A percentile compares a stretch with the other conserved stretches of the same genome.
These are phyloP conservation scores for Lordiphosa collinella DNA, from an alignment of 1,140 invertebrate species.

Conservation along the genomic window DNA sequence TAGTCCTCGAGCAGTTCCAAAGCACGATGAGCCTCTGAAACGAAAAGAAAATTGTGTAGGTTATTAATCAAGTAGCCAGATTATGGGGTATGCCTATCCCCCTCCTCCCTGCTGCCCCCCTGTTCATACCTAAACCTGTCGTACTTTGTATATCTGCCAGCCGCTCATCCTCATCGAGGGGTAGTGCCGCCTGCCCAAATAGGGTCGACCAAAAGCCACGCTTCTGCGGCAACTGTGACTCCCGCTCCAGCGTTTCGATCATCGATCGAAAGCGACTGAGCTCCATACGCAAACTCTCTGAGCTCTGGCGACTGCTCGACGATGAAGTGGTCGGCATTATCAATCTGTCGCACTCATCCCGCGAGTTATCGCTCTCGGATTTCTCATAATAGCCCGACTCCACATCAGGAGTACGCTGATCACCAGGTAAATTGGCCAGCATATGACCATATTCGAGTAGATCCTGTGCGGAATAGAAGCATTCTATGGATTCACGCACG, in stretches of 20 bases:
- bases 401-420: constrained; percentile 67
- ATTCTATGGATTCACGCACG: constrained; percentile 70
- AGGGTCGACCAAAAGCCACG: constrained; percentile 51
- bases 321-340: constrained; percentile 18
- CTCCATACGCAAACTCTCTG: constrained; percentile 61
- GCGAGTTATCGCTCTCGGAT: constrained; percentile 60
- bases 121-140: constrained; percentile 22
- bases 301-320: constrained; percentile 33
- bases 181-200: constrained; percentile 40
- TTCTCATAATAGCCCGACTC: constrained; percentile 73
- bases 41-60: background rate
- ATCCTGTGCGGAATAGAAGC: constrained; percentile 73
- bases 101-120: no score
- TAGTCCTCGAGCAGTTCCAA: constrained; percentile 98
- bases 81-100: no score
- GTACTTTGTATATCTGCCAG: constrained; percentile 49
- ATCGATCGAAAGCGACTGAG: constrained; percentile 61
- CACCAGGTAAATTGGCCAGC: constrained; percentile 31
- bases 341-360: constrained; percentile 51
- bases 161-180: constrained; percentile 31
- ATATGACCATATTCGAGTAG: constrained; percentile 67
- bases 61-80: no score
- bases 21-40: constrained; percentile 96
- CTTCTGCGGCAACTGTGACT: constrained; percentile 12
- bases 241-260: constrained; percentile 60